Conservation (phyloP, 2,797 vertebrate genomes). For the Toxotes lorentzi region DNA sequence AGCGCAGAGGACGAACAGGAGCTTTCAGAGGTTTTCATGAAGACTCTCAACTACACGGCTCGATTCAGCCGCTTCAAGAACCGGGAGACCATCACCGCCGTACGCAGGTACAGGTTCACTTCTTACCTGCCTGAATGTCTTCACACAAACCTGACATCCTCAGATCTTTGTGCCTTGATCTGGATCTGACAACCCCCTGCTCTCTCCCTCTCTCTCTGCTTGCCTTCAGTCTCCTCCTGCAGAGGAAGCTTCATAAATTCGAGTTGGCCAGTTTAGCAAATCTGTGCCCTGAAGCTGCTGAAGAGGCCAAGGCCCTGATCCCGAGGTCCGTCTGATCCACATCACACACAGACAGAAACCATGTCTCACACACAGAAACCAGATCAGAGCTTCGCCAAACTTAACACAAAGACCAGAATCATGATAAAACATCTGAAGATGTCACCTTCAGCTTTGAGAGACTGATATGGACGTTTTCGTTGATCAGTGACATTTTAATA, state of each 20-base stretch:
- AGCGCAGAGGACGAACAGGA: slow-evolving; percentile 98
- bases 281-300: slow-evolving; percentile 95
- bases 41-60: slow-evolving; percentile 95
- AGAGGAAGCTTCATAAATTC: slow-evolving; percentile 98
- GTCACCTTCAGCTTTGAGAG: no score
- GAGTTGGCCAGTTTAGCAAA: slow-evolving; percentile 97
- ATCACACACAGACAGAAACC: background rate
- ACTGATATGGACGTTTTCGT: no score
- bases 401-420: no score
- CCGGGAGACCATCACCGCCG: slow-evolving; percentile 95
- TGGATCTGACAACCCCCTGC: background rate
- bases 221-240: slow-evolving; percentile 90
- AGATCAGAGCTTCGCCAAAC: no score
- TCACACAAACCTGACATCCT: background rate
- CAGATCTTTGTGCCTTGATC: background rate
- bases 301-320: slow-evolving; percentile 96
- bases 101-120: slow-evolving; percentile 86
- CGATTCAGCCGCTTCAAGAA: slow-evolving; percentile 98
- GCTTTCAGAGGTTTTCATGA: slow-evolving; percentile 97
- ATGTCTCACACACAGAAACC: background rate
- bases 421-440: no score
- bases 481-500: no score
- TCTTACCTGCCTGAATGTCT: background rate
- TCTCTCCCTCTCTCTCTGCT: background rate
- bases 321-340: slow-evolving; percentile 87